Evolutionary conservation across 2,113 vertebrate species (phyloP).

Genomic region (Notiomystis cincta): DNA sequence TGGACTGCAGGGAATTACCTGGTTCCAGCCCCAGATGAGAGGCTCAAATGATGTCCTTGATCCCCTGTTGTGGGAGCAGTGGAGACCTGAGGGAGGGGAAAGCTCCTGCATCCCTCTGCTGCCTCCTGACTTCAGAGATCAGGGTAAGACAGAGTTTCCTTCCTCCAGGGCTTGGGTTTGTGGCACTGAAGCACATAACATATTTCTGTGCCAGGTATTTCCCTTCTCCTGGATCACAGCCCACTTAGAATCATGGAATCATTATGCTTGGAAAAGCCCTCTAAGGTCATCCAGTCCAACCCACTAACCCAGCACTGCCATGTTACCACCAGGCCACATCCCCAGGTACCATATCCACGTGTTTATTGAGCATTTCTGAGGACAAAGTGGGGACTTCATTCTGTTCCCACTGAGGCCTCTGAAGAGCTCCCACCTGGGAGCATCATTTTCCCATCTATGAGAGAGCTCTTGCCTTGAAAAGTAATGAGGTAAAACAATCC

Average conservation of each 20-base stretch:
- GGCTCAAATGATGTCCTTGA: not conserved
- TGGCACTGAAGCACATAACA: fast-evolving
- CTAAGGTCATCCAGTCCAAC: too few relatives aligned
- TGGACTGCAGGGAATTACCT: not conserved
- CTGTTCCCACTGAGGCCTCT: not conserved
- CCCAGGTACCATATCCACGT: not conserved
- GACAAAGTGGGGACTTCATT: not conserved
- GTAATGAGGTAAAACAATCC: not conserved
- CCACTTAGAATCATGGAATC: not conserved
- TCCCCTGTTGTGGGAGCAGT: not conserved
- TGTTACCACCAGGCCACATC: not conserved
- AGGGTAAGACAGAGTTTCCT: not conserved
- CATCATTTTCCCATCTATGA: not conserved
- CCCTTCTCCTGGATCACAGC: not conserved
- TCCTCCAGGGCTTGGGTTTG: not conserved
- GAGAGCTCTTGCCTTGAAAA: not conserved
- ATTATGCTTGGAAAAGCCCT: not conserved
- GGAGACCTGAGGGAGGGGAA: not conserved
- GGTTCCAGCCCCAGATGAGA: not conserved
- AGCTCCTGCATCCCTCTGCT: not conserved
- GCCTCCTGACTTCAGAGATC: not conserved
- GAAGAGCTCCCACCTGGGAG: not conserved
- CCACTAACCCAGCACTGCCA: not conserved
- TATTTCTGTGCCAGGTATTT: not conserved
- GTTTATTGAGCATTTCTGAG: not conserved